Conservation (phyloP, 2,113 vertebrate species). For the Origma solitaria region DNA sequence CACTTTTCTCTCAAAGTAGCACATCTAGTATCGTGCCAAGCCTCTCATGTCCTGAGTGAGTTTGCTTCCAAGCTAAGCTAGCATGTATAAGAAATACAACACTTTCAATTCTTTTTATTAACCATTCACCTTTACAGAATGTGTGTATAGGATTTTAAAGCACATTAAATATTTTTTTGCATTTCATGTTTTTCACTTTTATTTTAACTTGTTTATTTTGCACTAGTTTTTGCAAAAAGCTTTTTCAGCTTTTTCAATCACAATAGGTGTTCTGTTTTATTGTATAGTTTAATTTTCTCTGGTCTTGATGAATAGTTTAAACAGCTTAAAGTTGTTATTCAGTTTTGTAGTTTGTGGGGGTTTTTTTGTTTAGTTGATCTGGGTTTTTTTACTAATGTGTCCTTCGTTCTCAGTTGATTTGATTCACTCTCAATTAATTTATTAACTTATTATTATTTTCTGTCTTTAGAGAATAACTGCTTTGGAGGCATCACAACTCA, state of each 20-base stretch:
- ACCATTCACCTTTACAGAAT: background rate
- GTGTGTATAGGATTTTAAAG: background rate
- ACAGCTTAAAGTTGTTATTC: conserved; percentile 25
- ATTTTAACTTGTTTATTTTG: background rate
- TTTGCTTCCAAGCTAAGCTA: background rate
- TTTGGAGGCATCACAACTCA: conserved; percentile 56
- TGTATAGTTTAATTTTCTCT: conserved; percentile 40
- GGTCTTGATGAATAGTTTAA: conserved; percentile 38
- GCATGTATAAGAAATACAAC: background rate
- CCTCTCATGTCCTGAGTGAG: background rate
- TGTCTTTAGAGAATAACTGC: conserved; percentile 1
- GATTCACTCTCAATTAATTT: conserved; percentile 19
- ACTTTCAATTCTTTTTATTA: background rate
- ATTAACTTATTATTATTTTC: conserved; percentile 43
- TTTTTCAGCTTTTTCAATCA: background rate
- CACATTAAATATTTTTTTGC: background rate
- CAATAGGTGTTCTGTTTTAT: background rate
- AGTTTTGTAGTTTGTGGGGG: background rate
- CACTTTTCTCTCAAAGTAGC: background rate
- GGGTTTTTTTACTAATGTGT: background rate
- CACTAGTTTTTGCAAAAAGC: no score
- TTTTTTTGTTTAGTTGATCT: background rate
- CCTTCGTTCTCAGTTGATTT: background rate
- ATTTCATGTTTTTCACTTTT: background rate
- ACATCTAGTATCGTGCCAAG: background rate